phyloP scores from a whole-genome alignment of 2,888 invertebrate species.

The Dione vanillae region DNA sequence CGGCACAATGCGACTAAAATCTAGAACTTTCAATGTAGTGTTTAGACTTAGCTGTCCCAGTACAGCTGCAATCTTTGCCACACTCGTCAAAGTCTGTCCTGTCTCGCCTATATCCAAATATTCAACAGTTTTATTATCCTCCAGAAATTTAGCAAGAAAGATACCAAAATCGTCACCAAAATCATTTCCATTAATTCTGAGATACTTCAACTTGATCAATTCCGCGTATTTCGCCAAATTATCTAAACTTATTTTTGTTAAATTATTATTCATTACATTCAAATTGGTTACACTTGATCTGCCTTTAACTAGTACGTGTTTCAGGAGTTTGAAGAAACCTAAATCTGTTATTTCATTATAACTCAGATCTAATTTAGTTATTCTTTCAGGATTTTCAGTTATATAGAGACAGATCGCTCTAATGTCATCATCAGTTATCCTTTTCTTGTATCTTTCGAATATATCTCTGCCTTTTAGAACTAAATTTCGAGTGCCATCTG shows the following conservation, averaged over 20 bases:
- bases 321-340: constrained; percentile 74
- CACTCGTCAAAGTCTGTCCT: constrained; percentile 81
- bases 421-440: constrained; percentile 79
- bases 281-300: constrained; percentile 79
- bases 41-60: constrained; percentile 73
- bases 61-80: constrained; percentile 80
- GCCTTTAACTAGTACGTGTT: constrained; percentile 70
- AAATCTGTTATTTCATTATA: constrained; percentile 83
- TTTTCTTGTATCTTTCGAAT: constrained; percentile 67
- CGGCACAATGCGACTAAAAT: constrained; percentile 70
- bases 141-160: constrained; percentile 78
- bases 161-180: constrained; percentile 78
- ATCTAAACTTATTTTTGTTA: constrained; percentile 72
- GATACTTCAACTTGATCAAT: constrained; percentile 73
- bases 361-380: constrained; percentile 80
- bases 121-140: constrained; percentile 71
- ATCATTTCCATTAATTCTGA: constrained; percentile 85
- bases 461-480: constrained; percentile 81
- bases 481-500: constrained; percentile 80
- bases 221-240: constrained; percentile 65
- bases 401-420: constrained; percentile 78
- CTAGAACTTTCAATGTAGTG: constrained; percentile 65
- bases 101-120: constrained; percentile 84
- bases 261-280: constrained; percentile 83
- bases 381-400: constrained; percentile 65